Evolutionary conservation across 1,140 invertebrate genomes (phyloP).

Genomic region (Coptotermes formosanus): DNA sequence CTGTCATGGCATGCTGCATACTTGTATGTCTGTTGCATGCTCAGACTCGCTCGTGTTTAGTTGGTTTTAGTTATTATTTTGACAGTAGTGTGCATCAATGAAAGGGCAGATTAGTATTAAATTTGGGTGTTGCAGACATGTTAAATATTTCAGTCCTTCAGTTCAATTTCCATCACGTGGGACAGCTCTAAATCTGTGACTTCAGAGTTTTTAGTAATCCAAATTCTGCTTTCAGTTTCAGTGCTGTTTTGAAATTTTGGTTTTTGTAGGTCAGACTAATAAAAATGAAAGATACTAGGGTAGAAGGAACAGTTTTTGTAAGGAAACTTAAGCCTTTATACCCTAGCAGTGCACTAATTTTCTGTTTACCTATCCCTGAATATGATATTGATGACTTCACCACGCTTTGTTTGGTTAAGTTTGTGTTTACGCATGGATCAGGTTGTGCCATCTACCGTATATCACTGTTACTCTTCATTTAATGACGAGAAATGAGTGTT

Average conservation of each 20-base stretch:
- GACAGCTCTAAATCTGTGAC: too few relatives aligned
- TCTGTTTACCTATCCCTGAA: neutral
- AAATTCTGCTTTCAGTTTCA: too few relatives aligned
- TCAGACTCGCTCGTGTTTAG: neutral
- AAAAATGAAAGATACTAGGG: too few relatives aligned
- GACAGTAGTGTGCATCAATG: neutral
- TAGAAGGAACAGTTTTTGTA: neutral
- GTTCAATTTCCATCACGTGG: too few relatives aligned
- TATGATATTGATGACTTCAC: neutral
- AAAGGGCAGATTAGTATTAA: neutral
- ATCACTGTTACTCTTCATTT: too few relatives aligned
- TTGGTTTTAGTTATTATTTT: neutral
- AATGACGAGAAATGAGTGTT: too few relatives aligned
- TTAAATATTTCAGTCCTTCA: too few relatives aligned
- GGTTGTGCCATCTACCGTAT: too few relatives aligned
- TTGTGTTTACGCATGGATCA: neutral
- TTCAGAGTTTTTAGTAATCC: too few relatives aligned
- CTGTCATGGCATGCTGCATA: conserved; percentile 19
- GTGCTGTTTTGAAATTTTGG: too few relatives aligned
- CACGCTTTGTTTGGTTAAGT: neutral
- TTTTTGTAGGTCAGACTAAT: too few relatives aligned
- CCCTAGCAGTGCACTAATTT: neutral
- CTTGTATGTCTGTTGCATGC: conserved; percentile 26
- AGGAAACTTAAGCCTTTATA: neutral
- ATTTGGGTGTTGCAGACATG: neutral